A percentile compares a stretch with the other conserved stretches of the same genome.
These are phyloP conservation scores for Erythrolamprus reginae DNA, from an alignment of 2,113 vertebrate genomes.

Conservation along the genomic window DNA sequence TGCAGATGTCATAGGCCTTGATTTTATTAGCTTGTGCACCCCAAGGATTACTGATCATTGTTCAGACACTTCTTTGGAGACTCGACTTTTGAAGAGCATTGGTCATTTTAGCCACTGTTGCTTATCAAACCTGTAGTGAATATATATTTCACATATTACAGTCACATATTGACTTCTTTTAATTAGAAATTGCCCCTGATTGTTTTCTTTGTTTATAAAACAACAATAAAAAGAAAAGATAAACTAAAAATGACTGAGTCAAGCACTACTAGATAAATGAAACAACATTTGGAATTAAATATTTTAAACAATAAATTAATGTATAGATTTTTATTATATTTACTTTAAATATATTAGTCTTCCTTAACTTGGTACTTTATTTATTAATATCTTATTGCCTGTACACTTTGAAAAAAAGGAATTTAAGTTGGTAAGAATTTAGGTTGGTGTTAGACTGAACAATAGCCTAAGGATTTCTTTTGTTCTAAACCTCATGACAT, in stretches of 20 bases:
- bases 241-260: neutral
- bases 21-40: neutral
- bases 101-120: neutral
- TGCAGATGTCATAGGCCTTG: neutral
- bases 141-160: neutral
- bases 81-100: neutral
- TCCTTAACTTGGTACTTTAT: neutral
- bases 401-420: neutral
- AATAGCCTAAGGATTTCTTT: neutral
- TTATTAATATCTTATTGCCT: neutral
- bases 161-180: neutral
- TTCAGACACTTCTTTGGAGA: neutral
- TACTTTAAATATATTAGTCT: neutral
- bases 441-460: neutral
- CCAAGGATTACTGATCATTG: neutral
- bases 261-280: neutral
- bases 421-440: neutral
- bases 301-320: neutral
- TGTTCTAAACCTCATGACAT: neutral
- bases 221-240: neutral
- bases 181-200: fast-evolving
- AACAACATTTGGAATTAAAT: neutral
- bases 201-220: neutral
- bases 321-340: neutral
- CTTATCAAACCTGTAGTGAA: neutral